phyloP scores from a whole-genome alignment of 2,888 invertebrate genomes.

The Metallyticus violacea region DNA sequence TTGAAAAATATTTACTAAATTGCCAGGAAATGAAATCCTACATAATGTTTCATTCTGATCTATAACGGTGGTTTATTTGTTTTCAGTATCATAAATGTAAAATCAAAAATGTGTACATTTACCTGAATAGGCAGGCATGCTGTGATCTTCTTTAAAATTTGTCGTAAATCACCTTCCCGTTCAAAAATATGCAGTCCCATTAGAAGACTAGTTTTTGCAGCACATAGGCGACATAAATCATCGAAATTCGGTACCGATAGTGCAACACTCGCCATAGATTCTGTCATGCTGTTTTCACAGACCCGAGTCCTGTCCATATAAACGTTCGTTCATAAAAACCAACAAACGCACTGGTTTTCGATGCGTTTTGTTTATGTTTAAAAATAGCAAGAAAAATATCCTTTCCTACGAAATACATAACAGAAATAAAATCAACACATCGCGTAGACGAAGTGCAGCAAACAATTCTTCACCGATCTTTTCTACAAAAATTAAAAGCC shows the following conservation, averaged over 20 bases:
- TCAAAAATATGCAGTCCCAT: slow-evolving; percentile 50
- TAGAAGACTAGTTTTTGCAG: slow-evolving; percentile 46
- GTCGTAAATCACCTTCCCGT: slow-evolving; percentile 50
- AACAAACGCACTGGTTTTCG: neutral
- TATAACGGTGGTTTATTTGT: no score
- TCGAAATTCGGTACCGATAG: slow-evolving; percentile 33
- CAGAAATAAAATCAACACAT: neutral
- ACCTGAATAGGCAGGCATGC: slow-evolving; percentile 58
- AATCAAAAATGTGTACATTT: slow-evolving; percentile 32
- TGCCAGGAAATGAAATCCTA: no score
- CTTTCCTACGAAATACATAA: neutral
- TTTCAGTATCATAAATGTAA: no score
- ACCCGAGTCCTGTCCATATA: neutral
- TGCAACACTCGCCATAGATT: slow-evolving; percentile 5
- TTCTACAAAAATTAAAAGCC: no score
- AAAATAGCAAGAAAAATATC: neutral
- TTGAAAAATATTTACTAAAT: no score
- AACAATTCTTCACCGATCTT: no score
- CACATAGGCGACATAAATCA: slow-evolving; percentile 49
- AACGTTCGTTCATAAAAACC: neutral
- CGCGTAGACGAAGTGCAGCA: no score
- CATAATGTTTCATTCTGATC: no score
- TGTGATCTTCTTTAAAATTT: slow-evolving; percentile 57
- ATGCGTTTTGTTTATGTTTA: neutral
- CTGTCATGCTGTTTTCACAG: neutral